Percentiles rank a stretch among this genome's conserved stretches.
These are phyloP conservation scores for Leucophenga maculata DNA, from an alignment of 2,888 invertebrate genomes.

Conservation along the genomic window DNA sequence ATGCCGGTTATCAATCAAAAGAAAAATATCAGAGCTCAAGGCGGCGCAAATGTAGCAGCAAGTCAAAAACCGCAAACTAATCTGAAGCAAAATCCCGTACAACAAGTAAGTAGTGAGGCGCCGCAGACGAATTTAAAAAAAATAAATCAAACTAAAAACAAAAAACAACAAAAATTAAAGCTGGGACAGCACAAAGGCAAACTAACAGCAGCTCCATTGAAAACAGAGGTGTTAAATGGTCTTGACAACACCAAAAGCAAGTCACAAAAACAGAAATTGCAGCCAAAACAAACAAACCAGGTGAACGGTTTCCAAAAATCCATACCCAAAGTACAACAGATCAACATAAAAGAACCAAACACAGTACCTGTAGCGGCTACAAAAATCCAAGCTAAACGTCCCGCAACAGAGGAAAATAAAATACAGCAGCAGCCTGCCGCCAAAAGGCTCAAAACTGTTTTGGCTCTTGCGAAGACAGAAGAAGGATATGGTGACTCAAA, in stretches of 20 bases:
- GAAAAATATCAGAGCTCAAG: no score
- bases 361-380: not conserved
- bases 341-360: not conserved
- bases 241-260: no score
- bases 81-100: no score
- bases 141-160: not conserved
- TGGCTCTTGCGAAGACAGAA: no score
- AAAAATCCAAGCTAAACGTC: not conserved
- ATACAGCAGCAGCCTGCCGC: not conserved
- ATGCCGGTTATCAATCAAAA: no score
- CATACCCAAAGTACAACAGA: not conserved
- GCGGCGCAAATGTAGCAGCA: no score
- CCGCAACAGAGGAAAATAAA: not conserved
- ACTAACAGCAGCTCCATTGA: not conserved
- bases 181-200: not conserved
- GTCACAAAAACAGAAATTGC: not conserved
- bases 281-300: not conserved
- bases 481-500: not conserved
- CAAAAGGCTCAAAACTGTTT: not conserved
- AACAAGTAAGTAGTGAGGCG: no score
- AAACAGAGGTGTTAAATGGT: no score
- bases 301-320: no score
- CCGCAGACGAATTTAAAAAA: no score
- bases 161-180: conserved; percentile 7
- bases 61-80: no score